These are phyloP conservation scores for Gryon sp. DNA, from an alignment of 1,140 invertebrate species.

Conservation along the genomic window DNA sequence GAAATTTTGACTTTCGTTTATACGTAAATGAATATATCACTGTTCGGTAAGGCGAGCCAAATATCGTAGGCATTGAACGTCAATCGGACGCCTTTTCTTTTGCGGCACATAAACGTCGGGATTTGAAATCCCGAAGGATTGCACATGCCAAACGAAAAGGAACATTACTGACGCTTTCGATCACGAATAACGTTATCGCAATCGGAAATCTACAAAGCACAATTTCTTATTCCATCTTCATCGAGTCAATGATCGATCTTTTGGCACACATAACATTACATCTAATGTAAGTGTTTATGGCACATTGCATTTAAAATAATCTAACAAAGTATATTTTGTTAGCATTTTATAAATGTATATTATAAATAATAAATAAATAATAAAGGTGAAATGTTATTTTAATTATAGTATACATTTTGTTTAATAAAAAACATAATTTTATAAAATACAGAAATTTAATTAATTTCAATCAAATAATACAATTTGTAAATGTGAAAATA, in stretches of 20 bases:
- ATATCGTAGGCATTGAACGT: slow-evolving; percentile 51
- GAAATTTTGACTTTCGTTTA: slow-evolving; percentile 34
- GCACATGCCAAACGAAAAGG: slow-evolving; percentile 45
- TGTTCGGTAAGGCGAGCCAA: slow-evolving; percentile 32
- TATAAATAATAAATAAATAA: too few species aligned
- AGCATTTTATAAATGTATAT: too few species aligned
- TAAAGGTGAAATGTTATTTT: too few species aligned
- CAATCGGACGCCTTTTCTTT: slow-evolving; percentile 54
- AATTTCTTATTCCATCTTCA: slow-evolving; percentile 47
- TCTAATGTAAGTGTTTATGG: too few species aligned
- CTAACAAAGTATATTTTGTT: too few species aligned
- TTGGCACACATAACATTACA: slow-evolving; percentile 25
- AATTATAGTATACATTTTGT: too few species aligned
- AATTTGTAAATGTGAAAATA: too few species aligned
- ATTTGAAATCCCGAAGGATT: slow-evolving; percentile 53
- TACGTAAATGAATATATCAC: slow-evolving; percentile 45
- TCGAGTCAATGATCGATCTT: slow-evolving; percentile 55
- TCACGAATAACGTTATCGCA: slow-evolving; percentile 59
- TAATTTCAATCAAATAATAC: too few species aligned
- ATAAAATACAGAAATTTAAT: too few species aligned
- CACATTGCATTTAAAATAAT: too few species aligned
- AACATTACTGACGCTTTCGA: slow-evolving; percentile 57
- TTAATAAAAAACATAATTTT: too few species aligned
- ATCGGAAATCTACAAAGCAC: slow-evolving; percentile 49
- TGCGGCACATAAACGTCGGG: slow-evolving; percentile 50